A percentile compares a stretch with the other conserved stretches of the same genome.
These are phyloP conservation scores for Brachystomella parvula DNA, from an alignment of 1,140 invertebrate genomes.

Conservation along the genomic window DNA sequence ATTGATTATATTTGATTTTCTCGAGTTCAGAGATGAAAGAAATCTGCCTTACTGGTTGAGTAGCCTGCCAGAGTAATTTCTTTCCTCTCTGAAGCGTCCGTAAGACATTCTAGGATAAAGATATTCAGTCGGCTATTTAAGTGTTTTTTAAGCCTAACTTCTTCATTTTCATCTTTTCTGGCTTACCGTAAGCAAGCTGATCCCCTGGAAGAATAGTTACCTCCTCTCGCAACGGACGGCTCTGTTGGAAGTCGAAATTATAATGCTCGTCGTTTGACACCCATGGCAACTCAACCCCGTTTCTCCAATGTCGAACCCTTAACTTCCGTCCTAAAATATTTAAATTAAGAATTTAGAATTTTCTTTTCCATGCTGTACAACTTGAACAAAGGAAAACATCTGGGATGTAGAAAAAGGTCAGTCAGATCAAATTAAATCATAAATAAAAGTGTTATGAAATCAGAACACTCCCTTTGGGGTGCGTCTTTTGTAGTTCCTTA, in stretches of 20 bases:
- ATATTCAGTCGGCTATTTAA: background rate
- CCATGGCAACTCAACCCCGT: conserved; percentile 53
- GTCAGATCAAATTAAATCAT: background rate
- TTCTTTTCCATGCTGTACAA: background rate
- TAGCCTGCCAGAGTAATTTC: background rate
- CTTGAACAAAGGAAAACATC: background rate
- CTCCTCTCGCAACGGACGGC: conserved; percentile 14
- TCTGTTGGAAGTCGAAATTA: conserved; percentile 55
- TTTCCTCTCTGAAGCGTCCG: background rate
- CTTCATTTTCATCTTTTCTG: background rate
- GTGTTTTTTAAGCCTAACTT: background rate
- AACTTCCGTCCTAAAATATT: conserved; percentile 50
- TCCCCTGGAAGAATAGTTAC: conserved; percentile 20
- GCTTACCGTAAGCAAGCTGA: conserved; percentile 11
- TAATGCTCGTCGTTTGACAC: conserved; percentile 59
- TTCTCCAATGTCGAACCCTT: conserved; percentile 55
- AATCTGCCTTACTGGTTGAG: background rate
- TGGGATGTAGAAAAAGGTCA: background rate
- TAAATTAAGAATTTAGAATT: background rate
- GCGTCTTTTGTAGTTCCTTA: background rate
- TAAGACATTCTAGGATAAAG: background rate
- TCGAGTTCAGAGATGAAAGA: background rate
- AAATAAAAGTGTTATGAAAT: background rate
- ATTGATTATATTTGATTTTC: background rate
- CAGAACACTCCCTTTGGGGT: background rate